Evolutionary conservation across 2,797 vertebrate genomes (phyloP).

Genomic region (Acropternis orthonyx): DNA sequence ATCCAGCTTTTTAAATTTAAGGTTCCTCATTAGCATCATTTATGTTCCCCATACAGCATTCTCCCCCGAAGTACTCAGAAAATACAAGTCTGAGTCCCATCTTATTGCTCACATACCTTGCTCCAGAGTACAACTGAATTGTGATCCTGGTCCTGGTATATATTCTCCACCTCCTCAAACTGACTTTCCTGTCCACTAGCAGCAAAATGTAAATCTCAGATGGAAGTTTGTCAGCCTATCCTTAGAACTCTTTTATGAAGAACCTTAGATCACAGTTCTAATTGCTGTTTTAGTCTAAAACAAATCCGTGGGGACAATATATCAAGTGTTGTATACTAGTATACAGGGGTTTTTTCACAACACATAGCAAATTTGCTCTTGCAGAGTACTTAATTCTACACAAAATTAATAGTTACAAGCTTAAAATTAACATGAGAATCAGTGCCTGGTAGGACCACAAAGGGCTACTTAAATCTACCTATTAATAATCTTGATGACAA

Average conservation of each 20-base stretch:
- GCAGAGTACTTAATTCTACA: neutral
- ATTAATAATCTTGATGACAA: neutral
- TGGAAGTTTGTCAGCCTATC: neutral
- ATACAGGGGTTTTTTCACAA: neutral
- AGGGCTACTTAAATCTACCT: neutral
- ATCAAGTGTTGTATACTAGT: accelerated
- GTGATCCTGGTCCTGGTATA: neutral
- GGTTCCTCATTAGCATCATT: neutral
- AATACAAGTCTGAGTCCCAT: neutral
- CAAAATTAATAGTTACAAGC: neutral
- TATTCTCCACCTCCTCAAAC: neutral
- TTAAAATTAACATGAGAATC: neutral
- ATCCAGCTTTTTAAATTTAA: neutral
- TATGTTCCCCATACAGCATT: neutral
- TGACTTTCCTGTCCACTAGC: neutral
- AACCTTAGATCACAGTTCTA: neutral
- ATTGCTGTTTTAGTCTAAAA: neutral
- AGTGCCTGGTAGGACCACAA: neutral
- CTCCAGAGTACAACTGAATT: neutral
- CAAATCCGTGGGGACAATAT: neutral
- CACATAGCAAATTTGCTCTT: neutral
- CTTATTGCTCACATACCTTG: neutral
- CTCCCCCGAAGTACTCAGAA: neutral
- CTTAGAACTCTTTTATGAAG: neutral
- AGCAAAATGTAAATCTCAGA: neutral